Evolutionary conservation across 2,113 vertebrate genomes (phyloP), one percentile per base, ranked within the genome.

Genomic region (Aegotheles bennettii): DNA sequence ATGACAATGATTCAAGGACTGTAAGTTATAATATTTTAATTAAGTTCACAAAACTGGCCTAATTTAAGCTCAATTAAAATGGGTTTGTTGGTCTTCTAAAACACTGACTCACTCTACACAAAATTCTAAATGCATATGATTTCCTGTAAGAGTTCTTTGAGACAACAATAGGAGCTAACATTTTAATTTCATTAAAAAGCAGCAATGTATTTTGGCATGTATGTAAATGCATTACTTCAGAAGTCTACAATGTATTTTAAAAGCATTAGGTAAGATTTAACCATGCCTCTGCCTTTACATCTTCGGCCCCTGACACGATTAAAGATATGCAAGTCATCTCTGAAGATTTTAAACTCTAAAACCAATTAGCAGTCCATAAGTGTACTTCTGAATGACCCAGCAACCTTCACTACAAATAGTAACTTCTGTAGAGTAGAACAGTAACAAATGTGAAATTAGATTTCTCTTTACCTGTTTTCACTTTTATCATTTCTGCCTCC

Each of bases 121-220:
- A 86, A 83, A 95, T 53, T 69, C 67, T 53, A 69, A 79, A 90
- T 14, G 64, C 24, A 23, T 45, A 48, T 12, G 12, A 65, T 92
- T 86, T 93, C 75, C 92, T 73, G 74, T 50, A 88, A 83, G 73
- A 85, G 79, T 23, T 80, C 67, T 87, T 70, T 73, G 54, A 91
- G 45, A 83, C 60, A 93, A 93, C 77, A 96, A 70, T 48, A 85
- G 67, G 8, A 91, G 71, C 67, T 90, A 90, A 73, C 59, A 47
- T 77, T 88, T 65, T 94, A 88, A 93, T 80, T 90, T 71, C 51
- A 77, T 54, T 86, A 86, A 92, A 90, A 90, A 93, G 63, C 60
- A 86, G 54, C 35, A 42, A 69, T 59, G 86, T 84, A 80, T 64
- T 84, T 81, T 86, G 83, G 83, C 63, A 87, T 40, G n/a, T 64